Base-by-base conservation (phyloP, 2,888 invertebrate genomes). In the Apodemia mormo region DNA sequence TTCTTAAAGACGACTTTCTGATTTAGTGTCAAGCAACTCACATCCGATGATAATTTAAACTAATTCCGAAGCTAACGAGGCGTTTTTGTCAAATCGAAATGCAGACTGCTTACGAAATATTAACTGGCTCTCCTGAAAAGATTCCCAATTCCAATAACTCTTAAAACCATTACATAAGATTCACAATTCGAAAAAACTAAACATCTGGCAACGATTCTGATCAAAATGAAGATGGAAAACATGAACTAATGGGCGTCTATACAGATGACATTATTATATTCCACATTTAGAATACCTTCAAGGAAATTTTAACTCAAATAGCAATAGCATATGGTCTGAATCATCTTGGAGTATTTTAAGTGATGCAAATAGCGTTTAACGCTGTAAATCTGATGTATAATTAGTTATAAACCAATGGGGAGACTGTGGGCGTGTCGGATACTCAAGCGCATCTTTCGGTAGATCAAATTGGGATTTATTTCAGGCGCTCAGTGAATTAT, bases 51-150 rank as follows among this genome's bases (percentile, higher is more conserved):
- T 84, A 85, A 87, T 87, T 87, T 85, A 84, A 82, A 89, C 92
- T 88, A 87, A 92, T 90, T 84, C 81, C 83, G 87, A 84, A 81
- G 77, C 84, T 82, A 85, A 85, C 86, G 89, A 87, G 82, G 85
- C 89, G 92, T 92, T 92, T 90, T 90, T 90, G 90, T 92, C 92
- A 91, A 85, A 90, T 90, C 86, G 89, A 84, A 79, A 81, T 84
- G 83, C 85, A 87, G 88, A 84, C 86, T 82, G 78, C 76, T 81
- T 78, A 79, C 82, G 82, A 88, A 87, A 89, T 89, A 82, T 90
- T 90, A 90, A 90, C 88, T 85, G 83, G 82, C 85, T 84, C 84
- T 84, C 85, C 85, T 85, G 85, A 88, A 87, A 85, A 86, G 87
- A 81, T 80, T 80, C 73, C 76, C 74, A 73, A 72, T 69, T 68